Evolutionary conservation across 30 jellyfish, hydroid and myxozoan genomes (phyloP).

Genomic region (Aurelia coerulea): DNA sequence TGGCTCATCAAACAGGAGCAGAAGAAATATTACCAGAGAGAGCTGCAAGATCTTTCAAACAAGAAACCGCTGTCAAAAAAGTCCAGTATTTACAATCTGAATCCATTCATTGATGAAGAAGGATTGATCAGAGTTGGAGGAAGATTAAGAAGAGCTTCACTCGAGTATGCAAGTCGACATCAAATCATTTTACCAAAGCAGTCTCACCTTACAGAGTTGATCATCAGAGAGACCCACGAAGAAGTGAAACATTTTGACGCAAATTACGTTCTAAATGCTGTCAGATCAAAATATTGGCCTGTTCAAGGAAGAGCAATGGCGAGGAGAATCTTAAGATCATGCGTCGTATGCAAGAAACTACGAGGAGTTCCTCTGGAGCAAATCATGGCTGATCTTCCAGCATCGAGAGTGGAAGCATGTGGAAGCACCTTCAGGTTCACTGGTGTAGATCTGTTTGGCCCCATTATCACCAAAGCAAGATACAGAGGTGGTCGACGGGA

Average conservation of each 20-base stretch:
- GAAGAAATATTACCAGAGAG: constrained; percentile 36
- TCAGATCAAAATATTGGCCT: constrained; percentile 48
- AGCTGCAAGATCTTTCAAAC: constrained; percentile 40
- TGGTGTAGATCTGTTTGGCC: constrained; percentile 60
- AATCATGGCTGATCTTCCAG: constrained; percentile 34
- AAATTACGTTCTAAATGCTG: constrained; percentile 34
- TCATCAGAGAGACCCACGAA: constrained; percentile 40
- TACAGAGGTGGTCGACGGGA: constrained; percentile 42
- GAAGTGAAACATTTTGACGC: constrained; percentile 37
- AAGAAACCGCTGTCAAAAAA: constrained; percentile 35
- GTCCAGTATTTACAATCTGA: constrained; percentile 25
- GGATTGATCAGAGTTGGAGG: constrained; percentile 72
- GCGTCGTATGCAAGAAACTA: constrained; percentile 46
- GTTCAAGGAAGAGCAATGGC: constrained; percentile 26
- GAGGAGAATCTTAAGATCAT: constrained; percentile 16
- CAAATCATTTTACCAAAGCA: constrained; percentile 48
- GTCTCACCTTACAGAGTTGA: constrained; percentile 18
- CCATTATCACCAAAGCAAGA: constrained; percentile 30
- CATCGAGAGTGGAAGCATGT: constrained; percentile 24
- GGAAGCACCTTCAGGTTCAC: constrained; percentile 38
- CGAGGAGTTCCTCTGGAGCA: constrained; percentile 17
- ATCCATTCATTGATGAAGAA: constrained; percentile 45
- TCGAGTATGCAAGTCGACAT: constrained; percentile 33
- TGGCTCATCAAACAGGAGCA: constrained; percentile 50
- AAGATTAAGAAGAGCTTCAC: constrained; percentile 41